A percentile compares a stretch with the other conserved stretches of the same genome.
Conservation (phyloP, 2,797 vertebrate genomes). For the Cetoscarus ocellatus region DNA sequence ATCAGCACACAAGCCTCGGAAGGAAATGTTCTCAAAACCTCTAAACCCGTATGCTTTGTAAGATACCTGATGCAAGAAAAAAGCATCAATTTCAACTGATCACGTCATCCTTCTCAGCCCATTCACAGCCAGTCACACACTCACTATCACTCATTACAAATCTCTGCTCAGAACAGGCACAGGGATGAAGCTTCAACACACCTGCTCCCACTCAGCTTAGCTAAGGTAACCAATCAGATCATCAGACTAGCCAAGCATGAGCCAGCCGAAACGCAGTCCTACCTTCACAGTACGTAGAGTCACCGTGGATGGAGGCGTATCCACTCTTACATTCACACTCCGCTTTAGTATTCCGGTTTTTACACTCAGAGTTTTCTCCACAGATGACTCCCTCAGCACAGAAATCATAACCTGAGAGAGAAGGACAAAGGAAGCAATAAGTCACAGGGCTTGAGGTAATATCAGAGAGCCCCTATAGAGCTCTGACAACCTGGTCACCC, state of each 20-base stretch:
- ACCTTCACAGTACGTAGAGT: slow-evolving; percentile 95
- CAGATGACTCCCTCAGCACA: slow-evolving; percentile 93
- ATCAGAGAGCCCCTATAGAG: too few species aligned
- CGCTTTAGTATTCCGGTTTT: slow-evolving; percentile 93
- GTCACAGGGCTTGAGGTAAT: slow-evolving; percentile 13
- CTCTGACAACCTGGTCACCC: too few species aligned
- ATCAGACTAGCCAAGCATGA: neutral
- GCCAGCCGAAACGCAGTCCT: slow-evolving; percentile 53
- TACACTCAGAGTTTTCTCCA: slow-evolving; percentile 95
- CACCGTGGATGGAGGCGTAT: slow-evolving; percentile 90
- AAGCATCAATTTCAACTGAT: neutral
- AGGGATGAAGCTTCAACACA: too few species aligned
- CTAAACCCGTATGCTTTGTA: neutral
- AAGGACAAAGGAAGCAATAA: slow-evolving; percentile 42
- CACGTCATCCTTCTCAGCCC: neutral
- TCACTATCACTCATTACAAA: neutral
- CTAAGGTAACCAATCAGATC: too few species aligned
- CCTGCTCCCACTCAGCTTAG: too few species aligned
- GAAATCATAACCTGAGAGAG: slow-evolving; percentile 92
- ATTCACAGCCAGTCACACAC: slow-evolving; percentile 1
- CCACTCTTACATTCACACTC: slow-evolving; percentile 94
- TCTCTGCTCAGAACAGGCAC: too few species aligned
- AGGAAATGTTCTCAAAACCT: too few species aligned
- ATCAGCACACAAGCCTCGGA: too few species aligned
- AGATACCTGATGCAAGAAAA: neutral